Evolutionary conservation across 2,888 invertebrate genomes (phyloP), one percentile per base, ranked within the genome.

Genomic region (Augochlorella aurata): DNA sequence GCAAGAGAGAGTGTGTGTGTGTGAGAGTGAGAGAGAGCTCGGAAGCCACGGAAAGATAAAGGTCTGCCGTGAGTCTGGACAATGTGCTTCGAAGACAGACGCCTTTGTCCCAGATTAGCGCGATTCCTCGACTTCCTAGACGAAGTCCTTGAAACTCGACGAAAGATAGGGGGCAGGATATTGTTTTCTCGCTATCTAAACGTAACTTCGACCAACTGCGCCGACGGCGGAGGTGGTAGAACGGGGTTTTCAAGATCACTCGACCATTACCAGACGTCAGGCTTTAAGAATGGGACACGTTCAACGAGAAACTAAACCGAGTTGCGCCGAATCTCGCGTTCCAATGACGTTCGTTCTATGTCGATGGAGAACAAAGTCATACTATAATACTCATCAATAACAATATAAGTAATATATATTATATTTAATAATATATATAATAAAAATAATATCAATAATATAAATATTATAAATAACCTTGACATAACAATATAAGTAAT

Each of bases 151-250:
- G 83, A 81, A 81, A 84, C 77, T 82, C 76, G 80, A 76, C 80
- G 81, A 86, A 81, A 84, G 86, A 88, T 84, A 80, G 77, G 79
- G 68, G 52, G 45, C 61, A 72, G 74, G 81, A 87, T 87, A 87
- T 86, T 87, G 87, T 87, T 87, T 87, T 79, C 86, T 77, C 78
- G 84, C 79, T 81, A 69, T 81, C 80, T 73, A 68, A 73, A 80
- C 68, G 61, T 49, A 78, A 63, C 47, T 72, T 29, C 24, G 63
- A 14, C 9, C 38, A 58, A 77, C 70, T 66, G 45, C n/a, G 14
- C 38, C 8, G 2, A 29, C 38, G 16, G 14, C 10, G 68, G 47
- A 69, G 45, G 58, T 21, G 47, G 24, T 16, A 14, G 16, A n/a
- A 44, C 65, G 50, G 14, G 18, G 68, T 14, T 44, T 50, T 45